A percentile compares a stretch with the other conserved stretches of the same genome.
These are phyloP conservation scores for Mormyrus hasselquistii DNA, from an alignment of 2,797 vertebrate species.

Conservation along the genomic window DNA sequence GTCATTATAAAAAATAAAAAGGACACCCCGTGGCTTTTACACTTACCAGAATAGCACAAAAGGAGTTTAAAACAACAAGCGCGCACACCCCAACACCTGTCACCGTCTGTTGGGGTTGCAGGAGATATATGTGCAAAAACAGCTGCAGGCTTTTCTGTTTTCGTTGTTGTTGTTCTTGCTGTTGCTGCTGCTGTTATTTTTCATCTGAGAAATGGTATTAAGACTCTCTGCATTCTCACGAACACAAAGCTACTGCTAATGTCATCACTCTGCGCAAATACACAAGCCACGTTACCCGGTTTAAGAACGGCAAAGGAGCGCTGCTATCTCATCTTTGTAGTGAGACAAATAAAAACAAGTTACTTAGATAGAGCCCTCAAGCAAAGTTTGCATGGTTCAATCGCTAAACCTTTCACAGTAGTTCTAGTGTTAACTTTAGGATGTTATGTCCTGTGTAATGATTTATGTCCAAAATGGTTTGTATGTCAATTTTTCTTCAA, in stretches of 20 bases:
- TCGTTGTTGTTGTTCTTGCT: background rate
- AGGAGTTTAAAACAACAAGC: background rate
- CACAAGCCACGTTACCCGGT: background rate
- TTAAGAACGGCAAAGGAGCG: background rate
- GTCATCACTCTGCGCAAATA: background rate
- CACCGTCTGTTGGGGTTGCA: background rate
- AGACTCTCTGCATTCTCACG: background rate
- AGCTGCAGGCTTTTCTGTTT: background rate
- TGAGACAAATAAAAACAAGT: background rate
- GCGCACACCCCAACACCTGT: background rate
- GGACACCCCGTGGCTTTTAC: background rate
- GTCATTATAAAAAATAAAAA: background rate
- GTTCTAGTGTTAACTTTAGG: background rate
- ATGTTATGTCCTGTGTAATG: background rate
- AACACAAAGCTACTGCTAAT: background rate
- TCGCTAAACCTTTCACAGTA: background rate
- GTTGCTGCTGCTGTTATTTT: background rate
- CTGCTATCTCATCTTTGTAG: background rate
- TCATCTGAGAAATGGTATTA: background rate
- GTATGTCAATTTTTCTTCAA: background rate
- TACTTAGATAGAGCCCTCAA: background rate
- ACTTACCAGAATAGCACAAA: conserved; percentile 8
- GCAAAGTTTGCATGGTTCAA: background rate
- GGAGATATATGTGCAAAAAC: too few relatives aligned
- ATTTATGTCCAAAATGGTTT: background rate